Percentiles rank a stretch among this genome's conserved stretches.
These are phyloP conservation scores for Lutjanus argentimaculatus DNA, from an alignment of 2,797 vertebrate species.

Conservation along the genomic window DNA sequence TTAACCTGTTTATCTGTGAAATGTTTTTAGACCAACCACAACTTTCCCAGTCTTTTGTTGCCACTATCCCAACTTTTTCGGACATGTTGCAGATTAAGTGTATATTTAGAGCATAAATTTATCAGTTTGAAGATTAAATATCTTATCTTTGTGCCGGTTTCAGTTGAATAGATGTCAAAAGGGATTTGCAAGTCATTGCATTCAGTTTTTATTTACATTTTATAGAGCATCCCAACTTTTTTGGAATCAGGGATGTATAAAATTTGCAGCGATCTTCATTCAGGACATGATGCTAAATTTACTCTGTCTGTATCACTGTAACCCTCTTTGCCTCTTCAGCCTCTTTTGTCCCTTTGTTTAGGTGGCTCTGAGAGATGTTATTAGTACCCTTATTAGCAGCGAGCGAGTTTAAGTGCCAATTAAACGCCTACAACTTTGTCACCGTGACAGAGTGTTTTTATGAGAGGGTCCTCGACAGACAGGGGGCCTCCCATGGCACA, in stretches of 20 bases:
- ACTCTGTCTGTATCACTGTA: slow-evolving; percentile 40
- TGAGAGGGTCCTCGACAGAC: slow-evolving; percentile 69
- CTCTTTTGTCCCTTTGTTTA: slow-evolving; percentile 61
- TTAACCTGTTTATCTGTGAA: too few species aligned
- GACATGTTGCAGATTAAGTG: too few species aligned
- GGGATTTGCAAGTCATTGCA: too few species aligned
- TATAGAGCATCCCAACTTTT: too few species aligned
- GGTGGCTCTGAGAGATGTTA: slow-evolving; percentile 62
- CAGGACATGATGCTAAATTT: slow-evolving; percentile 32
- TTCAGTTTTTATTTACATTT: too few species aligned
- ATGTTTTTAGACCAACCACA: too few species aligned
- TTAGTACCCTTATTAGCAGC: slow-evolving; percentile 63
- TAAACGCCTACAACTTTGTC: slow-evolving; percentile 76
- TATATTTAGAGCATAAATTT: too few species aligned
- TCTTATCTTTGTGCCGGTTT: too few species aligned
- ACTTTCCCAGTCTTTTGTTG: too few species aligned
- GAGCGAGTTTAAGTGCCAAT: slow-evolving; percentile 72
- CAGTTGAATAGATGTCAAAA: too few species aligned
- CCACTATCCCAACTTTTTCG: too few species aligned
- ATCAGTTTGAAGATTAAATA: too few species aligned
- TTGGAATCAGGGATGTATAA: neutral
- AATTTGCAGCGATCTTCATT: slow-evolving; percentile 18
- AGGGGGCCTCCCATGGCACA: slow-evolving; percentile 76
- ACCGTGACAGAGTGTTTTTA: slow-evolving; percentile 66
- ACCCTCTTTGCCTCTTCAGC: slow-evolving; percentile 43